Percentiles rank a stretch among this genome's conserved stretches.
Evolutionary conservation across 2,113 vertebrate genomes (phyloP).

Genomic region (Tragulus kanchil): DNA sequence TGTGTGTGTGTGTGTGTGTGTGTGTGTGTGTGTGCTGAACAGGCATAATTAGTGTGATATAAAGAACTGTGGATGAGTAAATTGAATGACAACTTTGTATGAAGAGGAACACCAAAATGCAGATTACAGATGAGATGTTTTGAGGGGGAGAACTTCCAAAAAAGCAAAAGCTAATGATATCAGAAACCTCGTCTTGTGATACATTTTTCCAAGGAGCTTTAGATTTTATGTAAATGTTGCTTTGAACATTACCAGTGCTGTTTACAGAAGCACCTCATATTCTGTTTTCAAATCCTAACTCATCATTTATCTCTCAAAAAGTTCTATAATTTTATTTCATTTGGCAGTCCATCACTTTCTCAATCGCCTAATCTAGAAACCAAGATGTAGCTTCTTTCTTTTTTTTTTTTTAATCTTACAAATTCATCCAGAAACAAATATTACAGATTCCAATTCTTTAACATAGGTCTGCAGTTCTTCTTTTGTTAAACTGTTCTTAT

Average conservation of each 20-base stretch:
- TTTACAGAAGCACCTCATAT: not conserved
- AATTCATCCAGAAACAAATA: not conserved
- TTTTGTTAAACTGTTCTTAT: not conserved
- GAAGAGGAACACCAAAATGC: not conserved
- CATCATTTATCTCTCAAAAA: not conserved
- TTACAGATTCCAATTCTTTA: not conserved
- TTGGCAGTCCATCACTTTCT: not conserved
- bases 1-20: not conserved
- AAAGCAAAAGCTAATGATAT: not conserved
- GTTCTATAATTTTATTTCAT: not conserved
- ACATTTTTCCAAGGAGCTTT: not conserved
- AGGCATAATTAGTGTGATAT: not conserved
- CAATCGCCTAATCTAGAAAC: not conserved
- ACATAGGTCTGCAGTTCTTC: not conserved
- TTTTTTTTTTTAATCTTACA: not conserved
- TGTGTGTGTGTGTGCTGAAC: not conserved
- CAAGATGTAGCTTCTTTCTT: not conserved
- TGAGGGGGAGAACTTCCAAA: not conserved
- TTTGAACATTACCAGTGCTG: not conserved
- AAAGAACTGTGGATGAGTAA: not conserved
- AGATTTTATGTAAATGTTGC: not conserved
- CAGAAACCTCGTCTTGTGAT: not conserved
- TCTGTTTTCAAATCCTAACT: not conserved
- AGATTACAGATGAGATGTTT: not conserved
- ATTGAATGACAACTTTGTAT: not conserved